Conservation (phyloP, 2,888 invertebrate species). For the Adelphocoris suturalis region DNA sequence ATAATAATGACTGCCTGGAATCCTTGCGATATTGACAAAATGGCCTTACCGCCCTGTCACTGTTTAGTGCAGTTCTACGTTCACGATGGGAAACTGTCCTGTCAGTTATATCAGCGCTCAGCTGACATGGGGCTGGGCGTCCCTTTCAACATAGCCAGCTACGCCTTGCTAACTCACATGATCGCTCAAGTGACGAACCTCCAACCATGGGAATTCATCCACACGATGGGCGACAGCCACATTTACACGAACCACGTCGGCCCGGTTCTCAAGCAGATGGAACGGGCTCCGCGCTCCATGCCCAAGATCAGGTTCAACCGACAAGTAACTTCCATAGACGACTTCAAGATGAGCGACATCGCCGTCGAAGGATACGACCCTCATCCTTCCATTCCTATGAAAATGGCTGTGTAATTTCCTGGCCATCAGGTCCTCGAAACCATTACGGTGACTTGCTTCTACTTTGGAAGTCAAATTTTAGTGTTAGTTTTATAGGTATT, state of each 20-base stretch:
- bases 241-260: constrained; percentile 94
- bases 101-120: constrained; percentile 96
- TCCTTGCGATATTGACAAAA: constrained; percentile 89
- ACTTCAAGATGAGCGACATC: constrained; percentile 93
- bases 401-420: constrained; percentile 87
- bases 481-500: background rate
- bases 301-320: constrained; percentile 89
- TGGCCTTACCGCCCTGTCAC: constrained; percentile 99
- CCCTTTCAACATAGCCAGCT: constrained; percentile 98
- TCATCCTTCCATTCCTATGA: constrained; percentile 93
- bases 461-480: background rate
- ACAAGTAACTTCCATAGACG: constrained; percentile 85
- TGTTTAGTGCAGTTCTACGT: constrained; percentile 97
- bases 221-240: constrained; percentile 97
- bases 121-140: constrained; percentile 99
- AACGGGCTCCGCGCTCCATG: constrained; percentile 89
- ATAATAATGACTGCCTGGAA: constrained; percentile 98
- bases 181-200: constrained; percentile 96
- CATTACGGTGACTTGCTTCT: too few relatives aligned
- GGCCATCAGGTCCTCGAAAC: too few relatives aligned
- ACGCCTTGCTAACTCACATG: constrained; percentile 95
- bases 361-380: constrained; percentile 91
- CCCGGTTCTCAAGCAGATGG: constrained; percentile 88
- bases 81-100: constrained; percentile 89
- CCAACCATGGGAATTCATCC: constrained; percentile 95